Conservation (phyloP, 2,888 invertebrate genomes). For the Lasiommata megera region DNA sequence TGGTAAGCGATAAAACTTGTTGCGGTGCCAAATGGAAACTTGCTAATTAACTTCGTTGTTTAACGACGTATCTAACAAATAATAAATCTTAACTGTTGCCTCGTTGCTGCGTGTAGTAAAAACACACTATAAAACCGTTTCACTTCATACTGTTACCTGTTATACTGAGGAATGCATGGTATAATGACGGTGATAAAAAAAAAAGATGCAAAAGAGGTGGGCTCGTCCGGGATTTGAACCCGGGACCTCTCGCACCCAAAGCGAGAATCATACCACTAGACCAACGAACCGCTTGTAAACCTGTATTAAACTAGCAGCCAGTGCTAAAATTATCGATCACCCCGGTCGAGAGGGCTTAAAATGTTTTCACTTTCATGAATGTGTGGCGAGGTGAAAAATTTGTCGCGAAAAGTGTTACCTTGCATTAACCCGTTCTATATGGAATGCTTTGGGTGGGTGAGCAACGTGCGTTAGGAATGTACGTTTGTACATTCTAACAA, state of each 20-base stretch:
- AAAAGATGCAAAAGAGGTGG: slow-evolving; percentile 29
- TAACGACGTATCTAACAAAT: too few relatives aligned
- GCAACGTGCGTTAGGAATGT: not conserved
- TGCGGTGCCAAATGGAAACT: too few relatives aligned
- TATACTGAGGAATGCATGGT: too few relatives aligned
- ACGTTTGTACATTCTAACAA: not conserved
- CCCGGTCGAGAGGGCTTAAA: not conserved
- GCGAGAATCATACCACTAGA: slow-evolving; percentile 70
- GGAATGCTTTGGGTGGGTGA: slow-evolving; percentile 22
- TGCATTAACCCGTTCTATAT: slow-evolving; percentile 21
- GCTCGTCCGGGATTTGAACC: slow-evolving; percentile 74
- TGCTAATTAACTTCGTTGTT: too few relatives aligned
- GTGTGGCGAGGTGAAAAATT: slow-evolving; percentile 49
- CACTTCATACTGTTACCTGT: too few relatives aligned
- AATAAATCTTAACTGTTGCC: too few relatives aligned
- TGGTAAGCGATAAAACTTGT: too few relatives aligned
- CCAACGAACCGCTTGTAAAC: slow-evolving; percentile 56
- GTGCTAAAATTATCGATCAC: not conserved
- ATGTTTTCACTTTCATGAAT: slow-evolving; percentile 2
- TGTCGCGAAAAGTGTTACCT: slow-evolving; percentile 48
- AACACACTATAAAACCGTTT: too few relatives aligned
- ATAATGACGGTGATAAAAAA: not conserved
- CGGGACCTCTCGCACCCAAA: slow-evolving; percentile 74
- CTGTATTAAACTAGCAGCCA: not conserved
- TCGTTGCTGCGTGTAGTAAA: too few relatives aligned